A percentile compares a stretch with the other conserved stretches of the same genome.
Evolutionary conservation across 1,140 invertebrate species (phyloP).

Genomic region (Brevipalpus yothersi): DNA sequence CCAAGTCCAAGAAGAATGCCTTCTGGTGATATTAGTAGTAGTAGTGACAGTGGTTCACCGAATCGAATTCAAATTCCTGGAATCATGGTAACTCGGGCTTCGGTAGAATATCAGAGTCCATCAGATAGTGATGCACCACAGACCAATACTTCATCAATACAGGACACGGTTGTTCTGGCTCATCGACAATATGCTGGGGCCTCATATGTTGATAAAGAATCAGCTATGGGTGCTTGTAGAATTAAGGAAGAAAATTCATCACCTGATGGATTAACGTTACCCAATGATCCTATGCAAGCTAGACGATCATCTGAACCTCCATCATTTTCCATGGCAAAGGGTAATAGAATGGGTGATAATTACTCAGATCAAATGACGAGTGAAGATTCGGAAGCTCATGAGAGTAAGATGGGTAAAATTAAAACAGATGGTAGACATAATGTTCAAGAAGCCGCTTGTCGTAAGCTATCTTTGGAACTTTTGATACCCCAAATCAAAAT

Average conservation of each 20-base stretch:
- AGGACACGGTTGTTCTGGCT: too few species aligned
- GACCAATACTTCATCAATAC: too few species aligned
- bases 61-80: not conserved
- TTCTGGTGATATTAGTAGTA: not conserved
- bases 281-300: not conserved
- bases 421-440: not conserved
- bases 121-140: not conserved
- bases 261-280: not conserved
- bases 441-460: not conserved
- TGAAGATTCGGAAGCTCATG: too few species aligned
- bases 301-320: not conserved
- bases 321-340: not conserved
- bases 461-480: slow-evolving; percentile 3
- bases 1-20: not conserved
- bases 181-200: too few species aligned
- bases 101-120: not conserved
- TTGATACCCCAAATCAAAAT: not conserved
- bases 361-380: too few species aligned
- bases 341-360: too few species aligned
- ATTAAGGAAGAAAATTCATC: not conserved
- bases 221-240: too few species aligned
- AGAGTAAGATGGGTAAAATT: too few species aligned
- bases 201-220: too few species aligned
- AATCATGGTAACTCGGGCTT: not conserved
- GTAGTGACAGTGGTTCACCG: not conserved